Evolutionary conservation across 1,140 invertebrate species (phyloP).

Genomic region (Drosophila nannoptera): DNA sequence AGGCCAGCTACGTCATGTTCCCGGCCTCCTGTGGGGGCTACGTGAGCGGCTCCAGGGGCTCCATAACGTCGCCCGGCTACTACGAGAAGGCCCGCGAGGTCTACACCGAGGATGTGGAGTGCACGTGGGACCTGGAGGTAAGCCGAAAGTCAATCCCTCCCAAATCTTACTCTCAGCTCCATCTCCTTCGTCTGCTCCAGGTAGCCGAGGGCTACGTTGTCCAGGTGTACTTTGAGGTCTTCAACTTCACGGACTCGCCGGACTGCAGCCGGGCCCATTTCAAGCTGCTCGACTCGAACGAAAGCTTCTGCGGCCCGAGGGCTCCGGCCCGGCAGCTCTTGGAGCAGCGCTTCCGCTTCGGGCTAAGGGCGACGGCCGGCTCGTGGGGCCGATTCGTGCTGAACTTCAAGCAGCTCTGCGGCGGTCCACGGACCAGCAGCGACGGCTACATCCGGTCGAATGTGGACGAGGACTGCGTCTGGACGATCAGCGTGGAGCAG

Average conservation of each 20-base stretch:
- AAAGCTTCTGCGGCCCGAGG: slow-evolving; percentile 31
- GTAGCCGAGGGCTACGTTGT: slow-evolving; percentile 68
- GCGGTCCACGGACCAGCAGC: slow-evolving; percentile 27
- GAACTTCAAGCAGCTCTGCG: slow-evolving; percentile 46
- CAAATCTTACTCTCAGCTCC: neutral
- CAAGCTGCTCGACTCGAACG: slow-evolving; percentile 23
- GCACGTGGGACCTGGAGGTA: slow-evolving; percentile 87
- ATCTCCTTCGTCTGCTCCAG: slow-evolving; percentile 1
- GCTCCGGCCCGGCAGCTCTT: slow-evolving; percentile 8
- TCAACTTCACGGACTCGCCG: slow-evolving; percentile 53
- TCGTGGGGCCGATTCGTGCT: slow-evolving; percentile 50
- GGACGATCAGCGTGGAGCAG: slow-evolving; percentile 33
- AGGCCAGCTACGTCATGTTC: slow-evolving; percentile 66
- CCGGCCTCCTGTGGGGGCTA: slow-evolving; percentile 85
- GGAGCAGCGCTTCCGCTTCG: slow-evolving; percentile 25
- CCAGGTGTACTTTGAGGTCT: slow-evolving; percentile 28
- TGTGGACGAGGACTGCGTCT: slow-evolving; percentile 54
- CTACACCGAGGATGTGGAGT: slow-evolving; percentile 85
- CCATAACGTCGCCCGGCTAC: slow-evolving; percentile 90
- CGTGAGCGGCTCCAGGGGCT: slow-evolving; percentile 82
- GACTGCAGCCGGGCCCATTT: slow-evolving; percentile 45
- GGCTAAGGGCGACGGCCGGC: slow-evolving; percentile 28
- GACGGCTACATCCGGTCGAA: slow-evolving; percentile 53
- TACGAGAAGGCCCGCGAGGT: slow-evolving; percentile 80
- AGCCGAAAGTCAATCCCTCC: neutral